A percentile compares a stretch with the other conserved stretches of the same genome.
Evolutionary conservation across 2,888 invertebrate species (phyloP).

Genomic region (Mesochorus sp.): DNA sequence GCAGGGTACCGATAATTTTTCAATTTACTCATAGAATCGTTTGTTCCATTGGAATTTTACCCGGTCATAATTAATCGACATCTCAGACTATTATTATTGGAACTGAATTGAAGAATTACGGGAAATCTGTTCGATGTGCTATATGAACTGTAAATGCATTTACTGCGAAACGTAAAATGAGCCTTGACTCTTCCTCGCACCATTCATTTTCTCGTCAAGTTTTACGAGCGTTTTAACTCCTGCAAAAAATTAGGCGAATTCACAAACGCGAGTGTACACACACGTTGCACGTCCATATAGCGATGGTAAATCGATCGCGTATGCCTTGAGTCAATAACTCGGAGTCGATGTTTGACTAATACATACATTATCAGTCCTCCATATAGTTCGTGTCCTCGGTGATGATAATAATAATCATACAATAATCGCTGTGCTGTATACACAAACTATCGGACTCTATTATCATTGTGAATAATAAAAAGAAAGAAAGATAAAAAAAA

Average conservation of each 20-base stretch:
- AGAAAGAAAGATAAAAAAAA: no score
- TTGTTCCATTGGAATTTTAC: not conserved
- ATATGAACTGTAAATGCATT: no score
- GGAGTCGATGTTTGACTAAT: not conserved
- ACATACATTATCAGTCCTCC: constrained; percentile 11
- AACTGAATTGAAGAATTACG: no score
- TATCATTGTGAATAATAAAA: constrained; percentile 32
- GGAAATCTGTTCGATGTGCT: no score
- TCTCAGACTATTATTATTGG: not conserved
- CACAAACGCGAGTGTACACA: not conserved
- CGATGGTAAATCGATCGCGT: not conserved
- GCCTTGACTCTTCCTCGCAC: not conserved
- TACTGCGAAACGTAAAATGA: no score
- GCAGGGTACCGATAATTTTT: not conserved
- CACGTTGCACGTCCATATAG: not conserved
- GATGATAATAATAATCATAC: constrained; percentile 1
- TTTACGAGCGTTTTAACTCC: no score
- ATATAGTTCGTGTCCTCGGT: constrained; percentile 4
- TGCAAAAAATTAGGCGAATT: no score
- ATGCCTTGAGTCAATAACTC: not conserved
- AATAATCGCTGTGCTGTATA: not conserved
- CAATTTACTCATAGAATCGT: constrained; percentile 1
- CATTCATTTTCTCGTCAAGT: no score
- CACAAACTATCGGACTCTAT: not conserved
- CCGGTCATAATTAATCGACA: not conserved